A percentile compares a stretch with the other conserved stretches of the same genome.
Evolutionary conservation across 1,140 invertebrate species (phyloP).

Genomic region (Pseudomyrmex flavicornis): DNA sequence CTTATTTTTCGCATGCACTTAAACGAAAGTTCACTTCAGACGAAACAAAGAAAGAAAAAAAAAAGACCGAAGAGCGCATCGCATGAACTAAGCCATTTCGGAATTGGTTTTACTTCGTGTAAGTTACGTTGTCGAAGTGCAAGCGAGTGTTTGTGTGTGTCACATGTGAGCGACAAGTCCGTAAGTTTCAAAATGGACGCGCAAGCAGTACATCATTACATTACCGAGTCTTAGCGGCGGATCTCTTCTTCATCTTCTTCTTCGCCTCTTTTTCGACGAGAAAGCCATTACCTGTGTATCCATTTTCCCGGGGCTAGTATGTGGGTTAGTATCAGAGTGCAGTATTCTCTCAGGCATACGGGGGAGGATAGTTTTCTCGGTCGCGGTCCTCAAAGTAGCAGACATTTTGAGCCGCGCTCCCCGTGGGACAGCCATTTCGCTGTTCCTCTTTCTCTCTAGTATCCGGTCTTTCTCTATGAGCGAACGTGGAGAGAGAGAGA

Average conservation of each 20-base stretch:
- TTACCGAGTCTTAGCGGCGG: slow-evolving; percentile 5
- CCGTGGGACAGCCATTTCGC: slow-evolving; percentile 68
- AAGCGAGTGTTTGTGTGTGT: too few relatives aligned
- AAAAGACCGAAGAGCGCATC: too few relatives aligned
- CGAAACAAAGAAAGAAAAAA: too few relatives aligned
- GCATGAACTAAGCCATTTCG: too few relatives aligned
- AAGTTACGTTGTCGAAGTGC: not conserved
- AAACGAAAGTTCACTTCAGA: too few relatives aligned
- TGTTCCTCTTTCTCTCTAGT: slow-evolving; percentile 45
- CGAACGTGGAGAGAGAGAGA: slow-evolving; percentile 69
- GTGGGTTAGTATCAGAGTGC: slow-evolving; percentile 66
- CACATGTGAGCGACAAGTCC: not conserved
- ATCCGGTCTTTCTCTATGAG: slow-evolving; percentile 62
- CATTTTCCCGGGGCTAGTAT: slow-evolving; percentile 63
- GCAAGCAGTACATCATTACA: slow-evolving; percentile 12
- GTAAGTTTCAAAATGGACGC: slow-evolving; percentile 18
- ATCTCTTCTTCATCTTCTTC: not conserved
- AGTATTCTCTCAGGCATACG: slow-evolving; percentile 68
- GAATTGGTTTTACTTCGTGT: not conserved
- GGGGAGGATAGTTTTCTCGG: slow-evolving; percentile 69
- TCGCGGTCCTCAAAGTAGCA: slow-evolving; percentile 75
- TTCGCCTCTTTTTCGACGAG: slow-evolving; percentile 32
- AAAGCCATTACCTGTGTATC: slow-evolving; percentile 62
- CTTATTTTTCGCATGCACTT: not conserved
- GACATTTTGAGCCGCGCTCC: slow-evolving; percentile 78